Conservation (phyloP, 2,797 vertebrate genomes). For the Telmatherina bonti region DNA sequence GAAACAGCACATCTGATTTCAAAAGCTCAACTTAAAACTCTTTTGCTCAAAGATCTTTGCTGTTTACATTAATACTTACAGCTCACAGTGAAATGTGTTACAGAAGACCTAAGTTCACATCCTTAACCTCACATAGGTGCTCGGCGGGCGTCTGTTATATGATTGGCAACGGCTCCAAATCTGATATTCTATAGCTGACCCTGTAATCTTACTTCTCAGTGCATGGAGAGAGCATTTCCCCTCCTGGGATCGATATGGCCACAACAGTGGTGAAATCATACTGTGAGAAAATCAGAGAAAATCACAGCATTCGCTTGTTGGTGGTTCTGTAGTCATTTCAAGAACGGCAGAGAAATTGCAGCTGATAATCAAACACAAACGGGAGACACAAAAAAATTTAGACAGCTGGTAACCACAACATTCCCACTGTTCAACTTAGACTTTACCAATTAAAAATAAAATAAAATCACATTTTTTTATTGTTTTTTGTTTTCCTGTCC, state of each 20-base stretch:
- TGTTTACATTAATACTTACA: slow-evolving; percentile 22
- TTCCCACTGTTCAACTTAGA: not conserved
- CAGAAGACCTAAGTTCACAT: slow-evolving; percentile 36
- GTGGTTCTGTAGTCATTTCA: slow-evolving; percentile 3
- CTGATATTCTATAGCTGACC: slow-evolving; percentile 47
- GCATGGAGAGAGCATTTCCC: slow-evolving; percentile 30
- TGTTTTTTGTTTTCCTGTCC: no score
- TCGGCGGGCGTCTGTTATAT: slow-evolving; percentile 37
- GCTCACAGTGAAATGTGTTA: slow-evolving; percentile 14
- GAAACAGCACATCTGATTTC: not conserved
- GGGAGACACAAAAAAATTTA: not conserved
- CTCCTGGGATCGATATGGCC: slow-evolving; percentile 45
- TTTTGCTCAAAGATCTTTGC: not conserved
- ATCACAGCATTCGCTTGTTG: slow-evolving; percentile 9
- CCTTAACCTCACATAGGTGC: slow-evolving; percentile 37
- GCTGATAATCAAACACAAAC: slow-evolving; percentile 4
- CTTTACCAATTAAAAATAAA: no score
- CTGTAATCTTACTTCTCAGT: slow-evolving; percentile 9
- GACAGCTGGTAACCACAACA: slow-evolving; percentile 6
- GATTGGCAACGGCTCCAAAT: slow-evolving; percentile 42
- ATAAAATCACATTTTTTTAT: no score
- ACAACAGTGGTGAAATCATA: not conserved
- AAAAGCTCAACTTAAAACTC: slow-evolving; percentile 19
- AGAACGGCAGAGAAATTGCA: slow-evolving; percentile 1
- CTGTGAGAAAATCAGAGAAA: slow-evolving; percentile 8